Percentiles rank a stretch among this genome's conserved stretches.
These are phyloP conservation scores for Heliothis subflexa DNA, from an alignment of 1,140 invertebrate genomes.

Conservation along the genomic window DNA sequence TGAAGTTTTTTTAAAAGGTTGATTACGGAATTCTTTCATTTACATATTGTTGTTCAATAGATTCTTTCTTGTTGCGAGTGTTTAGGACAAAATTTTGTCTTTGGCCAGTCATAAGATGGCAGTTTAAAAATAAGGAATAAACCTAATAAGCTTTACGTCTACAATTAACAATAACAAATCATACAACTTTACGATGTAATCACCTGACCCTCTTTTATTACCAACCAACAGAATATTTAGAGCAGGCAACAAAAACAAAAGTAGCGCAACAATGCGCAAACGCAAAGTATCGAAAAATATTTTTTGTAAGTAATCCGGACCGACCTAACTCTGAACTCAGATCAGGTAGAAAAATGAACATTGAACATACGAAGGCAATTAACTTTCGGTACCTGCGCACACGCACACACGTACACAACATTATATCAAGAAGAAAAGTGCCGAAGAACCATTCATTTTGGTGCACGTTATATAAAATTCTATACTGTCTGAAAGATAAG, in stretches of 20 bases:
- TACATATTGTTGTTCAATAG: too few species aligned
- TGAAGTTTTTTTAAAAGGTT: too few species aligned
- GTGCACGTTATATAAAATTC: too few species aligned
- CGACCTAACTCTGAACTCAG: constrained; percentile 62
- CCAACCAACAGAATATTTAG: constrained; percentile 26
- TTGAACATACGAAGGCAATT: constrained; percentile 83
- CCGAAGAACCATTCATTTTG: background rate
- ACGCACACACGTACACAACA: constrained; percentile 39
- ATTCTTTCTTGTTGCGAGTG: too few species aligned
- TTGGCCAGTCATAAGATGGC: background rate
- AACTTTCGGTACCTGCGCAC: constrained; percentile 71
- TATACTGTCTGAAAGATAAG: too few species aligned
- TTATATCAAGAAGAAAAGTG: background rate
- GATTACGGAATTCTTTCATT: background rate
- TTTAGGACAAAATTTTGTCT: too few species aligned
- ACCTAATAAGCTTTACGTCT: background rate
- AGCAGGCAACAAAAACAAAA: constrained; percentile 17
- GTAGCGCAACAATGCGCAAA: constrained; percentile 21
- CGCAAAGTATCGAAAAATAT: constrained; percentile 41
- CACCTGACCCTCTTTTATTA: constrained; percentile 39
- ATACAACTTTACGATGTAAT: constrained; percentile 30
- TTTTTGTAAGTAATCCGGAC: constrained; percentile 45
- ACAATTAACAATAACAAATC: constrained; percentile 18
- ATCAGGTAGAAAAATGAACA: constrained; percentile 79
- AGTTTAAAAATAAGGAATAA: background rate